phyloP scores from a whole-genome alignment of 1,140 invertebrate genomes.

The Laupala kohalensis region DNA sequence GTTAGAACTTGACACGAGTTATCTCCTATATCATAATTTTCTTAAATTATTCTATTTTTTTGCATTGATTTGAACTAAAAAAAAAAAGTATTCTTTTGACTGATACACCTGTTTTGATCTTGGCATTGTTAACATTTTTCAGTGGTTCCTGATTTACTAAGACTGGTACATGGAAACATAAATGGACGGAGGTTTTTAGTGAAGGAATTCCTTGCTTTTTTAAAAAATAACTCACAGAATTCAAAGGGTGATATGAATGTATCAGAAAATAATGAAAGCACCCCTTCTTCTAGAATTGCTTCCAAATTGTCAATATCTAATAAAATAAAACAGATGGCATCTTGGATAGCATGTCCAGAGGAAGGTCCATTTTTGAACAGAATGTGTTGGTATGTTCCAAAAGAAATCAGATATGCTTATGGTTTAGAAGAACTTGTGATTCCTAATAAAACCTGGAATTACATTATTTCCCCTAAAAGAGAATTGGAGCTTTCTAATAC shows the following conservation, averaged over 20 bases:
- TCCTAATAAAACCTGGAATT: conserved; percentile 31
- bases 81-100: too few relatives aligned
- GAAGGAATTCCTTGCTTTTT: conserved; percentile 48
- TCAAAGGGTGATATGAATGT: conserved; percentile 19
- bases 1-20: too few relatives aligned
- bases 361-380: conserved; percentile 40
- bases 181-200: conserved; percentile 42
- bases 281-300: conserved; percentile 16
- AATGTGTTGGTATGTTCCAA: conserved; percentile 51
- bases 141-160: conserved; percentile 49
- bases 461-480: conserved; percentile 18
- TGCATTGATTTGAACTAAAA: too few relatives aligned
- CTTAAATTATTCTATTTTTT: too few relatives aligned
- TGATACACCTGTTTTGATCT: neutral
- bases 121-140: too few relatives aligned
- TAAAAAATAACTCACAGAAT: conserved; percentile 26
- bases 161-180: conserved; percentile 51
- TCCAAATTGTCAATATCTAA: conserved; percentile 33
- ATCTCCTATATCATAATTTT: too few relatives aligned
- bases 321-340: conserved; percentile 46
- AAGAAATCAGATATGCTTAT: conserved; percentile 41
- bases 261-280: neutral
- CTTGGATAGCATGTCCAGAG: conserved; percentile 40
- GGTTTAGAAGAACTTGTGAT: conserved; percentile 34
- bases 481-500: neutral